phyloP scores from a whole-genome alignment of 2,797 vertebrate genomes.

The Labroides dimidiatus region DNA sequence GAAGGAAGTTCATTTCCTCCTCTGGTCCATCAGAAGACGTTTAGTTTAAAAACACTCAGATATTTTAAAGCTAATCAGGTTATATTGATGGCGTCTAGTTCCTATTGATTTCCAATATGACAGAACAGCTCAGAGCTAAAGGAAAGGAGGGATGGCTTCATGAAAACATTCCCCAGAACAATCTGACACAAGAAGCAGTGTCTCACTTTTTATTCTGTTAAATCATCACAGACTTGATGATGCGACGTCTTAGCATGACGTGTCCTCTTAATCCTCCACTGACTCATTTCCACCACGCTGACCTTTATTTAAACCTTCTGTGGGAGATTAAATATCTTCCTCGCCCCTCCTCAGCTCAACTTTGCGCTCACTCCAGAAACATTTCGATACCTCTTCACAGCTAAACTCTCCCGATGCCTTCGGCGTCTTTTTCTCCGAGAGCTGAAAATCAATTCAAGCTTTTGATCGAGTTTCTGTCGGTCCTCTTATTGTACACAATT shows the following conservation, averaged over 20 bases:
- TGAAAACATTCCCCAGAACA: too few relatives aligned
- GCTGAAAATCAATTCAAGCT: slow-evolving; percentile 64
- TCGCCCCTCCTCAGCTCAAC: slow-evolving; percentile 11
- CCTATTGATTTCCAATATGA: too few relatives aligned
- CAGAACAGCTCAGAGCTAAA: slow-evolving; percentile 17
- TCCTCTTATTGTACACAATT: slow-evolving; percentile 14
- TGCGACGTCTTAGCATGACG: background rate
- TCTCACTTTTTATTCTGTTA: too few relatives aligned
- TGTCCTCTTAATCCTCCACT: slow-evolving; percentile 7
- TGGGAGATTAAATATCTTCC: background rate
- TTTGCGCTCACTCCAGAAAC: slow-evolving; percentile 23
- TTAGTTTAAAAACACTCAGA: slow-evolving; percentile 42
- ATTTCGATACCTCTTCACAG: slow-evolving; percentile 17
- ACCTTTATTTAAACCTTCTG: slow-evolving; percentile 49
- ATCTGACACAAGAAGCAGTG: too few relatives aligned
- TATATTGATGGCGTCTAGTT: slow-evolving; percentile 5
- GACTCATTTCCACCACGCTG: slow-evolving; percentile 1
- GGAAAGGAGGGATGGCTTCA: slow-evolving; percentile 2
- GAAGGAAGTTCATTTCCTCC: slow-evolving; percentile 21
- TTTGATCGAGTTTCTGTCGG: slow-evolving; percentile 43
- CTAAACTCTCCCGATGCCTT: slow-evolving; percentile 43
- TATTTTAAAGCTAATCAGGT: slow-evolving; percentile 40
- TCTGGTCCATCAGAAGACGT: background rate
- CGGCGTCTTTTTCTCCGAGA: slow-evolving; percentile 29
- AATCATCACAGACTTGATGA: too few relatives aligned